A percentile compares a stretch with the other conserved stretches of the same genome.
These are phyloP conservation scores for Furcula furcula DNA, from an alignment of 2,888 invertebrate genomes.

Conservation along the genomic window DNA sequence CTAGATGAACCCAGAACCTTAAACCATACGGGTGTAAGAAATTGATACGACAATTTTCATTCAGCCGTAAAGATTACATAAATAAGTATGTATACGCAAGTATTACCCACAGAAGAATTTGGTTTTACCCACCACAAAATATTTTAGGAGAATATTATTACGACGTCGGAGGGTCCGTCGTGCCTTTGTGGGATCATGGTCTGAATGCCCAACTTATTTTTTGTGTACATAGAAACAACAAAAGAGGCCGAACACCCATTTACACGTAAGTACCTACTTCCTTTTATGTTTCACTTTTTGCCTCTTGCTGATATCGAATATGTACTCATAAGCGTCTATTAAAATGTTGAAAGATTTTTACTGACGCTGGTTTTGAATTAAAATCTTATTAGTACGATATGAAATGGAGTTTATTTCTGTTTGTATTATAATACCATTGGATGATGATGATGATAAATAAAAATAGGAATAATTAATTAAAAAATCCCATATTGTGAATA, in stretches of 20 bases:
- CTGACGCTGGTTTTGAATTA: too few species aligned
- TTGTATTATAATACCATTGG: too few species aligned
- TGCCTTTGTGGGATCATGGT: slow-evolving; percentile 13
- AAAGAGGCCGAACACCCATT: slow-evolving; percentile 7
- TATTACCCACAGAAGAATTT: slow-evolving; percentile 8
- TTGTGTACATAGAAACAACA: slow-evolving; percentile 14
- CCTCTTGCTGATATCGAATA: background rate
- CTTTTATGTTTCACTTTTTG: slow-evolving; percentile 7
- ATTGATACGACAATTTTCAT: slow-evolving; percentile 2
- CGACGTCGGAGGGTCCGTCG: slow-evolving; percentile 4
- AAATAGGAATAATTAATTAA: too few species aligned
- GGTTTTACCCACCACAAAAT: slow-evolving; percentile 15
- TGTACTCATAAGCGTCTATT: too few species aligned
- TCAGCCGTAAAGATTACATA: slow-evolving; percentile 18
- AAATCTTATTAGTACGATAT: too few species aligned
- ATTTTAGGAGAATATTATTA: slow-evolving; percentile 10
- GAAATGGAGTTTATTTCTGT: too few species aligned
- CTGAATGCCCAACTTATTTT: slow-evolving; percentile 18
- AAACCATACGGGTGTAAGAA: too few species aligned
- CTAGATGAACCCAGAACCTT: too few species aligned
- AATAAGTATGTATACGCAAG: too few species aligned
- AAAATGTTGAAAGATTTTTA: too few species aligned
- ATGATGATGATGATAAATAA: too few species aligned
- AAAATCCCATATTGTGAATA: too few species aligned
- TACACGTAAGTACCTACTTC: slow-evolving; percentile 6